phyloP scores from a whole-genome alignment of 2,888 invertebrate genomes.

The Helicoverpa assulta region DNA sequence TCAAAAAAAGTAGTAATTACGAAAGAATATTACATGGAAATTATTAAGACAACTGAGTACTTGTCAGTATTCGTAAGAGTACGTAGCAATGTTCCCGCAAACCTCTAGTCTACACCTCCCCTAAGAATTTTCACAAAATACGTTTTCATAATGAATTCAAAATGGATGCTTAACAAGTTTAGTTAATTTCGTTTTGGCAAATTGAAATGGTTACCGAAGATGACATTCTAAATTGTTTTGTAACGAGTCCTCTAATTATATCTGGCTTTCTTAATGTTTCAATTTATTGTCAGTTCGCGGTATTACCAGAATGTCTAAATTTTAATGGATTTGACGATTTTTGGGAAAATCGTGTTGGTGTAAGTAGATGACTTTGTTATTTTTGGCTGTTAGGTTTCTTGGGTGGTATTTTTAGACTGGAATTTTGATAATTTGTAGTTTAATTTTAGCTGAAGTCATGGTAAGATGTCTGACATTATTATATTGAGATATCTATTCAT shows the following conservation, averaged over 20 bases:
- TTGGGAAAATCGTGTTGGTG: background rate
- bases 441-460: no score
- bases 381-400: background rate
- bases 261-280: constrained; percentile 47
- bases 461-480: no score
- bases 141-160: constrained; percentile 57
- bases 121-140: constrained; percentile 48
- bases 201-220: constrained; percentile 67
- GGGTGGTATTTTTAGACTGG: background rate
- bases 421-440: background rate
- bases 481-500: no score
- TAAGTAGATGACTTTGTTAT: constrained; percentile 6
- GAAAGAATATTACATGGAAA: no score
- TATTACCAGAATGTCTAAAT: constrained; percentile 20
- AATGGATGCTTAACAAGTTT: constrained; percentile 48
- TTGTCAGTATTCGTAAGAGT: no score
- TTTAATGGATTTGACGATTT: constrained; percentile 18
- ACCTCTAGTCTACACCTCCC: no score
- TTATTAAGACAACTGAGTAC: no score
- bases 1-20: no score
- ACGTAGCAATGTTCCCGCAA: no score
- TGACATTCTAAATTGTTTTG: constrained; percentile 68
- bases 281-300: constrained; percentile 53
- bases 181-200: constrained; percentile 66
- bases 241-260: constrained; percentile 64